phyloP scores from a whole-genome alignment of 1,140 invertebrate species.

The Tetragnatha versicolor region DNA sequence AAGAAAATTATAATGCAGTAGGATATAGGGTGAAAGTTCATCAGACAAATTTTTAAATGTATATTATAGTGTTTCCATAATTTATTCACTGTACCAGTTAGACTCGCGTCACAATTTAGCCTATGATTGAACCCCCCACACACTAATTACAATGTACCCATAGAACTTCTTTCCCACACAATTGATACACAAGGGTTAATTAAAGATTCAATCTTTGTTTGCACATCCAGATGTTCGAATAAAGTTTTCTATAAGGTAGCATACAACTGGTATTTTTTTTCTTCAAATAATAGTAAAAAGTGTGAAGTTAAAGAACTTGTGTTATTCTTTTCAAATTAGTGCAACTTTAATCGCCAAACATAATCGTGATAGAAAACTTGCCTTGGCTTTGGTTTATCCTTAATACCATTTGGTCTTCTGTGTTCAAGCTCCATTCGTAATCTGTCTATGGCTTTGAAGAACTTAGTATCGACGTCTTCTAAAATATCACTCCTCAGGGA shows the following conservation, averaged over 20 bases:
- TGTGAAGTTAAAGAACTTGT: slow-evolving; percentile 3
- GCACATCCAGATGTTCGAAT: not conserved
- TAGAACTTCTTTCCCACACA: too few species aligned
- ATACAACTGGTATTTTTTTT: not conserved
- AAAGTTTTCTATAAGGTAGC: not conserved
- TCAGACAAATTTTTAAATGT: too few species aligned
- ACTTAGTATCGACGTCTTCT: slow-evolving; percentile 35
- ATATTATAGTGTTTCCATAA: too few species aligned
- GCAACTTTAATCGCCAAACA: not conserved
- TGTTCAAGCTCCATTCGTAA: slow-evolving; percentile 47
- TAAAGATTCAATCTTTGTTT: too few species aligned
- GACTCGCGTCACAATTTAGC: too few species aligned
- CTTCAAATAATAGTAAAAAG: not conserved
- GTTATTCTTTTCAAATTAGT: too few species aligned
- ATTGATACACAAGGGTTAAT: too few species aligned
- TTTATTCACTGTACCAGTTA: too few species aligned
- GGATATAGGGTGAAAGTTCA: too few species aligned
- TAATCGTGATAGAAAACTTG: not conserved
- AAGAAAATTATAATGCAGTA: too few species aligned
- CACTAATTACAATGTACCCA: too few species aligned
- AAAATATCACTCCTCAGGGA: slow-evolving; percentile 41
- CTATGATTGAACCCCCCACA: too few species aligned
- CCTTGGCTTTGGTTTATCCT: not conserved
- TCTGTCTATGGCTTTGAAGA: slow-evolving; percentile 46
- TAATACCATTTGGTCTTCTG: slow-evolving; percentile 26